Evolutionary conservation across 1,140 invertebrate genomes (phyloP).

Genomic region (Goniozus legneri): DNA sequence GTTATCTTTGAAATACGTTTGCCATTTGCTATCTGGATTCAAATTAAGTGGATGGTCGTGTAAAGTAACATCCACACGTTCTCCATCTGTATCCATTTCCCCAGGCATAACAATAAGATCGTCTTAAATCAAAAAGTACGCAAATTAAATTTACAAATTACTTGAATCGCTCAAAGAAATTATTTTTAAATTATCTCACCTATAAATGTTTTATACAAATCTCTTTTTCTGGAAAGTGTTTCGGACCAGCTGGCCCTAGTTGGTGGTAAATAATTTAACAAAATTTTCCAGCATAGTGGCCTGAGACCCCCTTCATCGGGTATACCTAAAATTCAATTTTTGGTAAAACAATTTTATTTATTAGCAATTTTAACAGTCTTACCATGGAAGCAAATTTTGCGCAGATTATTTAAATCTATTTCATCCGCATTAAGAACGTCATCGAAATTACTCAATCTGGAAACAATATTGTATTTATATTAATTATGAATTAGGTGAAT

Average conservation of each 20-base stretch:
- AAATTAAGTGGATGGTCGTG: constrained; percentile 89
- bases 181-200: constrained; percentile 52
- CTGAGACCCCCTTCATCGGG: constrained; percentile 77
- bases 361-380: constrained; percentile 26
- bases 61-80: constrained; percentile 57
- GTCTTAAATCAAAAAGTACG: constrained; percentile 54
- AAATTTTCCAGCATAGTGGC: constrained; percentile 76
- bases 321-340: constrained; percentile 59
- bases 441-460: constrained; percentile 73
- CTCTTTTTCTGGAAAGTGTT: constrained; percentile 66
- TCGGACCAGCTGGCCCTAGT: constrained; percentile 63
- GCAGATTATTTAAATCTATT: constrained; percentile 64
- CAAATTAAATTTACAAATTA: neutral
- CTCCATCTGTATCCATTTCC: constrained; percentile 51
- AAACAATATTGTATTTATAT: constrained; percentile 23
- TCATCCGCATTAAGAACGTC: constrained; percentile 64
- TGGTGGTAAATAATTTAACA: constrained; percentile 78
- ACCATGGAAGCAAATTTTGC: constrained; percentile 75
- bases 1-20: constrained; percentile 92
- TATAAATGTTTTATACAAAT: constrained; percentile 81
- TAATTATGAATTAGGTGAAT: neutral
- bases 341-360: constrained; percentile 7
- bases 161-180: neutral
- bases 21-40: constrained; percentile 92
- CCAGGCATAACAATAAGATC: constrained; percentile 81